phyloP scores from a whole-genome alignment of 30 jellyfish, hydroid and myxozoan genomes.

The Clytia hemisphaerica region DNA sequence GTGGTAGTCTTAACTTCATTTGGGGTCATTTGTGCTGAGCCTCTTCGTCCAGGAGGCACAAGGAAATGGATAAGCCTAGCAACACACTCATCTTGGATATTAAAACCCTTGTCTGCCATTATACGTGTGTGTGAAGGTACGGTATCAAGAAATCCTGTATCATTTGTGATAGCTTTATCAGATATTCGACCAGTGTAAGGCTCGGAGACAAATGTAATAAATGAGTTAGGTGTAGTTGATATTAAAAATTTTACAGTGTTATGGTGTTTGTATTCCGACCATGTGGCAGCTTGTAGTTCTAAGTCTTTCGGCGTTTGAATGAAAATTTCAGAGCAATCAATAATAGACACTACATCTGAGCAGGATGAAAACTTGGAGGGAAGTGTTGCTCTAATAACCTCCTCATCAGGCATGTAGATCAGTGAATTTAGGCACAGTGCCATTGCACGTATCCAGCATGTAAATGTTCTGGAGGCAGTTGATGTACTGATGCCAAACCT shows the following conservation, averaged over 20 bases:
- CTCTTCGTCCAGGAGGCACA: constrained; percentile 42
- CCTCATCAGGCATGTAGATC: no score
- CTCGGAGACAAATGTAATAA: constrained; percentile 33
- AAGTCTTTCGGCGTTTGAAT: constrained; percentile 41
- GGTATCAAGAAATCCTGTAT: constrained; percentile 9
- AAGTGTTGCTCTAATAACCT: no score
- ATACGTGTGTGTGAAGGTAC: constrained; percentile 24
- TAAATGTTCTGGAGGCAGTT: no score
- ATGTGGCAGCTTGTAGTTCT: constrained; percentile 27
- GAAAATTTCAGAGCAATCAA: constrained; percentile 42
- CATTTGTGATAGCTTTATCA: constrained; percentile 31
- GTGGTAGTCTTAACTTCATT: constrained; percentile 8
- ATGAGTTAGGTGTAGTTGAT: constrained; percentile 28
- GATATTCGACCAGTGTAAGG: constrained; percentile 48
- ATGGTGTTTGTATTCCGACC: constrained; percentile 31
- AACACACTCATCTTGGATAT: constrained; percentile 32
- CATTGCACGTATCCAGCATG: no score
- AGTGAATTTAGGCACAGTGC: no score
- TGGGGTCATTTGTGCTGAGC: constrained; percentile 25
- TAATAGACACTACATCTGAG: no score
- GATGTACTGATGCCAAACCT: no score
- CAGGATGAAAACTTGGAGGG: no score
- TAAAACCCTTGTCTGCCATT: constrained; percentile 25
- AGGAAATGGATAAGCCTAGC: constrained; percentile 5
- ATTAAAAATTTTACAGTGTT: constrained; percentile 31